Percentiles rank a stretch among this genome's conserved stretches.
phyloP scores from a whole-genome alignment of 2,797 vertebrate genomes.

The Brachyalestes nurse region DNA sequence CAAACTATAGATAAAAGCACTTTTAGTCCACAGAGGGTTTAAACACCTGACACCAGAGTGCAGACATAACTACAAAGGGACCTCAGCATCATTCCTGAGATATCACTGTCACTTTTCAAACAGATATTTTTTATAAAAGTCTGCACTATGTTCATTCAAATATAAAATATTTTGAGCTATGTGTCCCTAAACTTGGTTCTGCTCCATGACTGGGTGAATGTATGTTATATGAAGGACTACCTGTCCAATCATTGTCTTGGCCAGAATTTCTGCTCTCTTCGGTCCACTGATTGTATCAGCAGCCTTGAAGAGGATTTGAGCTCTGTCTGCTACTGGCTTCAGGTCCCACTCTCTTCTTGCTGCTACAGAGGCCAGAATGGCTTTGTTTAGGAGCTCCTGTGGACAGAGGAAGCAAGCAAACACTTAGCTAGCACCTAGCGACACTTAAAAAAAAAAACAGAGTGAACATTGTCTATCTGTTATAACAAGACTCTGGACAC shows the following conservation, averaged over 20 bases:
- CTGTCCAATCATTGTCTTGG: conserved; percentile 97
- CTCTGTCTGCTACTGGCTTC: conserved; percentile 86
- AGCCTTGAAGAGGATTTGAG: conserved; percentile 89
- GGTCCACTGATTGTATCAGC: conserved; percentile 89
- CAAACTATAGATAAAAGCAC: too few relatives aligned
- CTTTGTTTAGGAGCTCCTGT: conserved; percentile 90
- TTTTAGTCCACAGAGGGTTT: too few relatives aligned
- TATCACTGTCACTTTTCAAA: too few relatives aligned
- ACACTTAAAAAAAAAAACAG: neutral
- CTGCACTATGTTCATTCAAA: too few relatives aligned
- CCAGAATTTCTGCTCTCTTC: conserved; percentile 86
- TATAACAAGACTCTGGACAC: neutral
- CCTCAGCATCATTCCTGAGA: too few relatives aligned
- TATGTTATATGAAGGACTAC: conserved; percentile 64
- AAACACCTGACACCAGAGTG: too few relatives aligned
- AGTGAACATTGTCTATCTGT: neutral
- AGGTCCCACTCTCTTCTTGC: conserved; percentile 92
- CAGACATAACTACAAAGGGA: too few relatives aligned
- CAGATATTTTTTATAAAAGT: too few relatives aligned
- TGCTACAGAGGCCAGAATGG: conserved; percentile 84
- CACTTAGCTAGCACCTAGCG: neutral
- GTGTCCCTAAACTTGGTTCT: neutral
- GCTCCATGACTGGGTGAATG: neutral
- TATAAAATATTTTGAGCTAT: neutral
- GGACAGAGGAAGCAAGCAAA: neutral